Conservation (phyloP, 2,113 vertebrate genomes). For the Orientallactaga bullata region DNA sequence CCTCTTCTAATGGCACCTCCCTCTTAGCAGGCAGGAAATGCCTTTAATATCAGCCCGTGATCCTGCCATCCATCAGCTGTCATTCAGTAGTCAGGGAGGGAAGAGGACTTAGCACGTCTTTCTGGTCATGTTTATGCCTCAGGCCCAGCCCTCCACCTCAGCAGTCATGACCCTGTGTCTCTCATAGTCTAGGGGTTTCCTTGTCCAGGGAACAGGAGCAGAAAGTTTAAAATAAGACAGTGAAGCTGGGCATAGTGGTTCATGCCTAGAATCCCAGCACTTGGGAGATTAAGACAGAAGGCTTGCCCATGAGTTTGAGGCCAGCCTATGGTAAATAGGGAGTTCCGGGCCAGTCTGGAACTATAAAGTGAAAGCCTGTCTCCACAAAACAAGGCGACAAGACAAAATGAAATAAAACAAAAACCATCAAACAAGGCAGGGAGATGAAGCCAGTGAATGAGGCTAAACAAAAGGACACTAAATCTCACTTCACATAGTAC, state of each 20-base stretch:
- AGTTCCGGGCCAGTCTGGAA: not conserved
- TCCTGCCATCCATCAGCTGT: no score
- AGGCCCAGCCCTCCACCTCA: no score
- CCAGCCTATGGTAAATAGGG: not conserved
- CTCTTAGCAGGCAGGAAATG: not conserved
- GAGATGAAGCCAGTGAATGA: not conserved
- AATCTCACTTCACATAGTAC: not conserved
- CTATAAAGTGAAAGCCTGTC: not conserved
- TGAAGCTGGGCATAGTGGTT: not conserved
- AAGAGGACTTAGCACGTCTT: accelerated
- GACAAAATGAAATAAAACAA: not conserved
- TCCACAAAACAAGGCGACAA: not conserved
- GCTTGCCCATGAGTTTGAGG: not conserved
- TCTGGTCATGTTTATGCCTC: not conserved
- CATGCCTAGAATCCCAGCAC: not conserved
- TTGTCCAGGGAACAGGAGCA: not conserved
- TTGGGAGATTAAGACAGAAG: not conserved
- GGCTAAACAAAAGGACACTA: not conserved
- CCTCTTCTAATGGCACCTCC: not conserved
- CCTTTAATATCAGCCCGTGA: not conserved
- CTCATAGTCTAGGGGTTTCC: accelerated
- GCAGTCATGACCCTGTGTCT: not conserved
- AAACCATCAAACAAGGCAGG: no score
- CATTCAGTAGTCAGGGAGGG: not conserved
- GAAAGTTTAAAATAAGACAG: not conserved